phyloP scores from a whole-genome alignment of 2,797 vertebrate genomes.

The Aulostomus chinensis region DNA sequence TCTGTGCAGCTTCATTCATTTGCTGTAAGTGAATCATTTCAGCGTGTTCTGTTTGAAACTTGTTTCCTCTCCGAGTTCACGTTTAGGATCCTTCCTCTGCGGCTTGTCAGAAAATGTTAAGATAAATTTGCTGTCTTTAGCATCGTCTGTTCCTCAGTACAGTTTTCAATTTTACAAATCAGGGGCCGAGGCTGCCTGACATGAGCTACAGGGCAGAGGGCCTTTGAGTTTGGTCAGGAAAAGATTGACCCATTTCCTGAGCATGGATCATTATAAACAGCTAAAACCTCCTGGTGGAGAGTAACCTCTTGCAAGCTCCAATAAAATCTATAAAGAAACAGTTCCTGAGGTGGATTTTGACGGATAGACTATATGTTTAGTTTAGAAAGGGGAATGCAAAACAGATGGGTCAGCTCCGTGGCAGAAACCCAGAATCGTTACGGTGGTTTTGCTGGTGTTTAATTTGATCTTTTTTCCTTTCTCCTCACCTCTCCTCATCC shows the following conservation, averaged over 20 bases:
- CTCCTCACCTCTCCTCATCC: too few relatives aligned
- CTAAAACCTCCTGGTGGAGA: conserved; percentile 16
- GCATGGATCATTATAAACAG: conserved; percentile 19
- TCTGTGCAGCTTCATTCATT: too few relatives aligned
- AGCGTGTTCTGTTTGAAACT: too few relatives aligned
- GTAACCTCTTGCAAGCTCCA: conserved; percentile 20
- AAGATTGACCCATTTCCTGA: conserved; percentile 11
- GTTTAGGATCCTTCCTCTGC: too few relatives aligned
- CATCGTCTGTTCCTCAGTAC: background rate
- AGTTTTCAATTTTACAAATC: conserved; percentile 8
- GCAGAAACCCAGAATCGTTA: too few relatives aligned
- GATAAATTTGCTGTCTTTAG: background rate
- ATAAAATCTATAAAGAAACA: conserved; percentile 6
- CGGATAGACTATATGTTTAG: conserved; percentile 17
- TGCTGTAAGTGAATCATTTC: too few relatives aligned
- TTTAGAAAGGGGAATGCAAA: conserved; percentile 24
- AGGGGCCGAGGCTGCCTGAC: conserved; percentile 11
- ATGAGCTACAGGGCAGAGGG: conserved; percentile 13
- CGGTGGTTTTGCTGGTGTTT: too few relatives aligned
- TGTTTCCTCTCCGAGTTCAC: too few relatives aligned
- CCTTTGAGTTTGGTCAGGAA: conserved; percentile 18
- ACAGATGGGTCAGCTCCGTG: conserved; percentile 19
- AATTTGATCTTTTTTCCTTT: too few relatives aligned
- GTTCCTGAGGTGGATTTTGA: conserved; percentile 12
- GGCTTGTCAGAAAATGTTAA: too few relatives aligned